Percentiles rank a stretch among this genome's conserved stretches.
These are phyloP conservation scores for Mayetiola destructor DNA, from an alignment of 2,888 invertebrate genomes.

Conservation along the genomic window DNA sequence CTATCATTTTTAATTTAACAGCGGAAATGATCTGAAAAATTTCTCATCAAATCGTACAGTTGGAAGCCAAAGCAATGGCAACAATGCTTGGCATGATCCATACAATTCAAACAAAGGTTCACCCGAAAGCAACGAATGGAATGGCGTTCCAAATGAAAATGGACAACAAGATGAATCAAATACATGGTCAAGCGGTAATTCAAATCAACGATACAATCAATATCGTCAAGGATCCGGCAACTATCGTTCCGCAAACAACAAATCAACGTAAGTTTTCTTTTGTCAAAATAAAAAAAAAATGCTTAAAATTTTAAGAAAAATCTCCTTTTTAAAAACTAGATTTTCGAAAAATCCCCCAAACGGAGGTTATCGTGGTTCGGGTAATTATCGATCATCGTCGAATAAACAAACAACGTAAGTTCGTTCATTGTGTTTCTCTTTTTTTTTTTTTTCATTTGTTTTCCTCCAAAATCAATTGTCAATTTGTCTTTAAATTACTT, in stretches of 20 bases:
- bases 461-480: no score
- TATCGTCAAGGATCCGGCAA: not conserved
- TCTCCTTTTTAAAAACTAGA: not conserved
- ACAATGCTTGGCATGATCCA: conserved; percentile 3
- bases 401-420: no score
- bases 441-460: no score
- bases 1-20: not conserved
- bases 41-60: not conserved
- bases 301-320: not conserved
- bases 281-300: not conserved
- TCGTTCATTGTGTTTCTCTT: no score
- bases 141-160: conserved; percentile 20
- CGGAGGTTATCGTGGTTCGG: conserved; percentile 9
- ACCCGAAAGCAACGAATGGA: conserved; percentile 14
- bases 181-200: conserved; percentile 19
- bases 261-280: not conserved
- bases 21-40: not conserved
- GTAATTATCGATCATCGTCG: no score
- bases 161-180: conserved; percentile 23
- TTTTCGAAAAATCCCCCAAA: not conserved
- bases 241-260: not conserved
- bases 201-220: conserved; percentile 8
- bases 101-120: not conserved
- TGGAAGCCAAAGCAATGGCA: not conserved
- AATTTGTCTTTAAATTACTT: no score